Evolutionary conservation across 1,140 invertebrate species (phyloP), one percentile per base, ranked within the genome.

Genomic region (Drosophila neocordata): DNA sequence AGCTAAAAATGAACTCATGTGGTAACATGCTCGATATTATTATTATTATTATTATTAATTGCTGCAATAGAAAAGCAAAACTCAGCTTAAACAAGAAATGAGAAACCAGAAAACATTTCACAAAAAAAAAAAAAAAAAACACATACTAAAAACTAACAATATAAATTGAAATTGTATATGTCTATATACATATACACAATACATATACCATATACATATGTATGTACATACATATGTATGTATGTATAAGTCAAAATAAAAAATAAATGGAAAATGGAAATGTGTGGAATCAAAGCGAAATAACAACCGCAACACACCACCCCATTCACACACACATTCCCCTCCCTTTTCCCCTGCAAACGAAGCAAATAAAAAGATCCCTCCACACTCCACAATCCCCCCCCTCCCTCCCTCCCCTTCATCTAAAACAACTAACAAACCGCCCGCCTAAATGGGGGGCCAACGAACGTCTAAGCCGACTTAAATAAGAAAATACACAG

Each of bases 401-500:
- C 60, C 60, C 68, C 59, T 35, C 58, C 18, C 44, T 61, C 55
- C 55, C 55, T 35, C 22, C 41, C 41, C 31, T 7, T 12, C 48
- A 55, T 65, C 48, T 48, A 48, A 48, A n/a, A 56, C 27, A 56
- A 56, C 53, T 35, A 41, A 38, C 60, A 34, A 62, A 52, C 57
- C 62, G 44, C 53, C 62, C 58, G 52, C 64, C 69, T 12, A 66
- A 51, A 41, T 67, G 74, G 80, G 78, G 78, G 81, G 81, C 81
- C 81, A 85, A 85, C 82, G 81, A 85, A 85, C 81, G 81, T 85
- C 81, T 85, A 81, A 85, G 81, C 82, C 75, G 75, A 82, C 65
- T 62, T 69, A 69, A 80, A 27, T 68, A 57, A 48, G 51, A 75
- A 82, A 64, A 65, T 44, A 31, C 27, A 31, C 22, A 27, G 35